phyloP scores from a whole-genome alignment of 30 jellyfish, hydroid and myxozoan species.

The Cassiopea andromeda region DNA sequence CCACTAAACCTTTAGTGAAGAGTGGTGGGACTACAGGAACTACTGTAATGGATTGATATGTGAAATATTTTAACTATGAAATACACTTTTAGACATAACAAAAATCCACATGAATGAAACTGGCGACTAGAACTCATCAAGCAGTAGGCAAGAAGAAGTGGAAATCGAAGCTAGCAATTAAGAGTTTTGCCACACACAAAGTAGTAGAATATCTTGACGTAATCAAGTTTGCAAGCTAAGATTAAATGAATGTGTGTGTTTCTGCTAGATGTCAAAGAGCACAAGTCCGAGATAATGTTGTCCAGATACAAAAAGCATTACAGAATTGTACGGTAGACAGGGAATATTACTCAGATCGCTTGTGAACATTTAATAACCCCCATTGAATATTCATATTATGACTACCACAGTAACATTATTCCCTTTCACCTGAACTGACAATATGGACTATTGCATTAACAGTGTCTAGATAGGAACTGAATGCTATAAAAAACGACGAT shows the following conservation, averaged over 20 bases:
- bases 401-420: neutral
- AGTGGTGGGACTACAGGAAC: too few relatives aligned
- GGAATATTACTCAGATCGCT: neutral
- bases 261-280: neutral
- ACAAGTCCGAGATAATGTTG: neutral
- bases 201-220: neutral
- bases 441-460: neutral
- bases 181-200: conserved; percentile 3
- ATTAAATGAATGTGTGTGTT: neutral
- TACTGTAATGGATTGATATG: neutral
- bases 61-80: neutral
- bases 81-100: conserved; percentile 4
- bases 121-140: conserved; percentile 1
- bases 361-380: neutral
- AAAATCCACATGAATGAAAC: neutral
- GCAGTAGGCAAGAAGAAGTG: neutral
- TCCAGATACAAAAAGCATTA: neutral
- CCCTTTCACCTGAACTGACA: neutral
- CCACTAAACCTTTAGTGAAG: too few relatives aligned
- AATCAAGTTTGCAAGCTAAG: neutral
- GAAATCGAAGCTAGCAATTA: neutral
- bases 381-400: neutral
- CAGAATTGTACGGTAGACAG: neutral
- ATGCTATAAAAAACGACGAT: neutral
- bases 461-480: neutral